These are phyloP conservation scores for Keiferia lycopersicella DNA, from an alignment of 2,888 invertebrate genomes.

Conservation along the genomic window DNA sequence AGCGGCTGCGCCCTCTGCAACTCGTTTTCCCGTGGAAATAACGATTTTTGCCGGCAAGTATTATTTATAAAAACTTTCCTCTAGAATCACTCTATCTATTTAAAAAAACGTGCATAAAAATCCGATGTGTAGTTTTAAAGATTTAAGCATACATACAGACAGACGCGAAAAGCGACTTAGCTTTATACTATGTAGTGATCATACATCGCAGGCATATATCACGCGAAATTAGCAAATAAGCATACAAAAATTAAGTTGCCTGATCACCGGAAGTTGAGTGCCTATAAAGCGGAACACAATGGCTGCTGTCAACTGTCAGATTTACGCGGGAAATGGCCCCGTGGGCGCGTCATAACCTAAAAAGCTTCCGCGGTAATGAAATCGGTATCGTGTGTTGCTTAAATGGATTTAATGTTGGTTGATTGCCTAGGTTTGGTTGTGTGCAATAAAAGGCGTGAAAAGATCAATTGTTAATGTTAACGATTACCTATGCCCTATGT, in stretches of 20 bases:
- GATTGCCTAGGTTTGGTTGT: not conserved
- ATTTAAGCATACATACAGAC: too few species aligned
- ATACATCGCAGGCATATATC: too few species aligned
- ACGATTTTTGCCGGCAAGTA: too few species aligned
- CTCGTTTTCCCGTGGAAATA: too few species aligned
- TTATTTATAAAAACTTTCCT: too few species aligned
- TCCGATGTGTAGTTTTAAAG: too few species aligned
- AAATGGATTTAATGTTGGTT: not conserved
- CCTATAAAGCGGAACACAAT: conserved; percentile 26
- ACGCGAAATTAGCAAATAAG: conserved; percentile 11
- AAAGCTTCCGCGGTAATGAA: conserved; percentile 29
- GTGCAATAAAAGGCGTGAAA: not conserved
- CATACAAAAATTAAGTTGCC: conserved; percentile 7
- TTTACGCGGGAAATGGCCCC: conserved; percentile 32
- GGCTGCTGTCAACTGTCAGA: conserved; percentile 33
- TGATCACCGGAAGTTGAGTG: not conserved
- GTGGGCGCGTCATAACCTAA: conserved; percentile 23
- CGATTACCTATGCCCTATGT: too few species aligned
- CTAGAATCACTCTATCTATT: too few species aligned
- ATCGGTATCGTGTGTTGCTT: conserved; percentile 14
- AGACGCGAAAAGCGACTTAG: too few species aligned
- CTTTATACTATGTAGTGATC: too few species aligned
- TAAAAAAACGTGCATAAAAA: not conserved
- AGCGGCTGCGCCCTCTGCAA: too few species aligned
- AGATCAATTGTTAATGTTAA: not conserved